Base-by-base conservation (phyloP, 2,888 invertebrate genomes). In the Aelia acuminata region DNA sequence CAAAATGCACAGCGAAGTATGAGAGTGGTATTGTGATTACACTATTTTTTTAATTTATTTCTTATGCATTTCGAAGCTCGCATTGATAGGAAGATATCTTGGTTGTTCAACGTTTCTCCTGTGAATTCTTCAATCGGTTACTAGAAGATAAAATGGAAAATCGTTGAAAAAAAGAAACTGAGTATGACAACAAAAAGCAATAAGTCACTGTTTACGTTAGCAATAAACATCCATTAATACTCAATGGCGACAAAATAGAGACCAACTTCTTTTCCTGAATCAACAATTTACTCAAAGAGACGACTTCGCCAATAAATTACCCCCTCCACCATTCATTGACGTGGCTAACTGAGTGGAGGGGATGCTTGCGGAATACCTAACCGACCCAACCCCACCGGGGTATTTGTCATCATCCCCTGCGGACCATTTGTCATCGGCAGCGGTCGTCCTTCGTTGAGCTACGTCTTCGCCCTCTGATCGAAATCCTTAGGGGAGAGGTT, bases 241-340 rank as follows among this genome's bases (percentile, higher is more conserved):
- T 31, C 31, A 70, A 70, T n/a, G 31, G 26, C 18, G 35, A 70
- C 35, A 35, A 5, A 18, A 35, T 31, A 35, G 18, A 35, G 31
- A 70, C 31, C 18, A 70, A 35, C 35, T 70, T 70, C 31, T 70
- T 70, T 70, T 35, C 63, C 43, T 43, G 80, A 80, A 80, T 80
- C 80, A 80, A 80, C 80, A 80, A 80, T 43, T 80, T 80, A 43
- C 43, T 80, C 43, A 80, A 80, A 80, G 43, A 47, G 80, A 5
- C 43, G 7, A 22, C 39, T 39, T 39, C 39, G 39, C 80, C 43
- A 80, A 80, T 80, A 80, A 80, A 80, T 80, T 43, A 43, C 43
- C 80, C 80, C 39, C 80, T 11, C 80, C 11, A 43, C 80, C 43
- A 39, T 80, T 47, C 80, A 43, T 80, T 70, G 63, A 70, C 63